These are phyloP conservation scores for Podabrus alpinus DNA, from an alignment of 2,888 invertebrate species.

Conservation along the genomic window DNA sequence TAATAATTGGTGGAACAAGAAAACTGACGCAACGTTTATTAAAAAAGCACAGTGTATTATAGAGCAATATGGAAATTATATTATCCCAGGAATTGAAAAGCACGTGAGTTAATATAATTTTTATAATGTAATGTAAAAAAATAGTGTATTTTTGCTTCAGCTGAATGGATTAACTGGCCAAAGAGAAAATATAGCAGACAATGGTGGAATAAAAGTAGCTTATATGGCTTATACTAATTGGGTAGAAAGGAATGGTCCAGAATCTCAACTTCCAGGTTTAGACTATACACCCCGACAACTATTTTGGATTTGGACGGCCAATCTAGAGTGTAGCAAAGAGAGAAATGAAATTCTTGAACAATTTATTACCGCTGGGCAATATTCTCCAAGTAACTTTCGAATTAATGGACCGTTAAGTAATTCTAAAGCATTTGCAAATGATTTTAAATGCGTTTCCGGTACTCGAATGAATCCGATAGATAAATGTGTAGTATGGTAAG, in stretches of 20 bases:
- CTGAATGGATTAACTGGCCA: conserved; percentile 13
- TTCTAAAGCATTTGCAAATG: conserved; percentile 63
- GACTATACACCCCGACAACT: conserved; percentile 54
- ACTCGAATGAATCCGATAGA: conserved; percentile 65
- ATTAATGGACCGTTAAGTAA: conserved; percentile 67
- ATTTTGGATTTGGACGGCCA: conserved; percentile 85
- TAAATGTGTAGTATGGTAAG: conserved; percentile 67
- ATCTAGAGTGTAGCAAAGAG: conserved; percentile 87
- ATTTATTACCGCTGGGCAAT: conserved; percentile 77
- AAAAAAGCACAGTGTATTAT: conserved; percentile 83
- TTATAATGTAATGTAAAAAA: neutral
- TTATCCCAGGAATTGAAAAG: conserved; percentile 66
- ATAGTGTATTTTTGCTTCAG: neutral
- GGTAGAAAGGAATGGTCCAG: conserved; percentile 6
- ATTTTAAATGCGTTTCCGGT: conserved; percentile 65
- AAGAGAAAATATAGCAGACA: conserved; percentile 23
- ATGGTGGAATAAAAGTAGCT: conserved; percentile 10
- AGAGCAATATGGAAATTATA: conserved; percentile 86
- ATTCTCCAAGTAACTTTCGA: conserved; percentile 69
- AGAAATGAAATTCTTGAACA: conserved; percentile 69
- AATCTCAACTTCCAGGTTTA: conserved; percentile 1
- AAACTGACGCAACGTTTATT: conserved; percentile 79
- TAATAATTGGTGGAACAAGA: conserved; percentile 67
- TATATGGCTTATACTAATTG: conserved; percentile 11
- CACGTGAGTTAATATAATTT: conserved; percentile 56